Evolutionary conservation across 2,113 vertebrate genomes (phyloP).

Genomic region (Monopterus albus): DNA sequence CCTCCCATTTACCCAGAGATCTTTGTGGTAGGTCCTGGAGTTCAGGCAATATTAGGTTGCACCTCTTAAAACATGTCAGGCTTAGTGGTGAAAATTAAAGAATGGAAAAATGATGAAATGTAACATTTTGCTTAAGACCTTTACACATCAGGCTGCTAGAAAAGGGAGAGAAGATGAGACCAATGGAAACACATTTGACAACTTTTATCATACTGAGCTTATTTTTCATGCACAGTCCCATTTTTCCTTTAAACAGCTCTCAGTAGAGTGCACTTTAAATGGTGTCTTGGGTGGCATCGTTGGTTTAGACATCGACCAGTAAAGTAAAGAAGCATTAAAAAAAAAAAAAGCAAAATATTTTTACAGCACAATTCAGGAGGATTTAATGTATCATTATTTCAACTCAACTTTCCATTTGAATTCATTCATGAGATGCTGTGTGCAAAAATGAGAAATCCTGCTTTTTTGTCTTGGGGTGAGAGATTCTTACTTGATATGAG

Average conservation of each 20-base stretch:
- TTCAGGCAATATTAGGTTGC: conserved; percentile 87
- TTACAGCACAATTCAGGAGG: conserved; percentile 9
- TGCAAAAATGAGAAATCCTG: conserved; percentile 33
- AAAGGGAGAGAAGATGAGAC: conserved; percentile 55
- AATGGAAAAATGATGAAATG: conserved; percentile 85
- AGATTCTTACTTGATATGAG: conserved; percentile 61
- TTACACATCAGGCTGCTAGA: conserved; percentile 66
- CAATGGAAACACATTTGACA: conserved; percentile 63
- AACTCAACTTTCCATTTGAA: conserved; percentile 42
- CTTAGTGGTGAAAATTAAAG: conserved; percentile 85
- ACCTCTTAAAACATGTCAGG: conserved; percentile 86
- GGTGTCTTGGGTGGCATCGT: conserved; percentile 59
- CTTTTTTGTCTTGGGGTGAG: conserved; percentile 44
- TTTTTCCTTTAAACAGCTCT: conserved; percentile 35
- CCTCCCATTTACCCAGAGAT: conserved; percentile 84
- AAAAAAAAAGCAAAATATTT: conserved; percentile 54
- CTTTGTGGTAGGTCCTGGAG: conserved; percentile 86
- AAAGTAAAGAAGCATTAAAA: conserved; percentile 33
- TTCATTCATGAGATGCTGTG: conserved; percentile 29
- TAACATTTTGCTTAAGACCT: conserved; percentile 75
- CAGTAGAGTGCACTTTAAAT: conserved; percentile 33
- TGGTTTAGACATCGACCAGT: conserved; percentile 22
- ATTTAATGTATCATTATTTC: conserved; percentile 34
- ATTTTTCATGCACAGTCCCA: conserved; percentile 58
- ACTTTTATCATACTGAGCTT: conserved; percentile 59